Evolutionary conservation across 64 coral and sea anemone genomes (phyloP).

Genomic region (Anthopleura sola): DNA sequence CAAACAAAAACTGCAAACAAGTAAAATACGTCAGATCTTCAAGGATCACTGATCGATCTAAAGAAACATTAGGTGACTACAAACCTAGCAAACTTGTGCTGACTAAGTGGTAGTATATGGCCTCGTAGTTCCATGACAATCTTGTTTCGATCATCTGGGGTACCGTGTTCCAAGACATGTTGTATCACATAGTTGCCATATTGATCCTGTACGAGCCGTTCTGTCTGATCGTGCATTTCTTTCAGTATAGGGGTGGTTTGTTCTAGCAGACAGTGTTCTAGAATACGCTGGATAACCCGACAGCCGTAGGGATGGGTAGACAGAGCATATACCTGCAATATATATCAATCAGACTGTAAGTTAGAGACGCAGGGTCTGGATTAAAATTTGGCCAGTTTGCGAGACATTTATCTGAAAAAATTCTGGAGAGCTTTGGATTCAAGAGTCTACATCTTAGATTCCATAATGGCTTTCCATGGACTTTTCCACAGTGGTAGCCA

Average conservation of each 20-base stretch:
- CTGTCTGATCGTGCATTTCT: conserved; percentile 88
- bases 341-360: neutral
- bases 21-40: too few species aligned
- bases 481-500: too few species aligned
- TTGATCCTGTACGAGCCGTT: conserved; percentile 95
- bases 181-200: conserved; percentile 99
- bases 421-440: too few species aligned
- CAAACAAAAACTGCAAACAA: too few species aligned
- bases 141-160: conserved; percentile 84
- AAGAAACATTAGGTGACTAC: neutral
- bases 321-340: conserved; percentile 70
- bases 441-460: too few species aligned
- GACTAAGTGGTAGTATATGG: conserved; percentile 86
- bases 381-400: neutral
- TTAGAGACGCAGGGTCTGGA: neutral
- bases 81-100: conserved; percentile 99
- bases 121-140: conserved; percentile 92
- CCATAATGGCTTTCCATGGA: neutral
- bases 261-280: conserved; percentile 82
- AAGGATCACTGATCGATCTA: too few species aligned
- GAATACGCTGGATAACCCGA: conserved; percentile 91
- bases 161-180: conserved; percentile 93
- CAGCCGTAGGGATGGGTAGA: conserved; percentile 98
- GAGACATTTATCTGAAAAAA: too few species aligned
- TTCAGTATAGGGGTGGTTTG: conserved; percentile 81